Evolutionary conservation across 2,797 vertebrate genomes (phyloP).

Genomic region (Sebastes dallii): DNA sequence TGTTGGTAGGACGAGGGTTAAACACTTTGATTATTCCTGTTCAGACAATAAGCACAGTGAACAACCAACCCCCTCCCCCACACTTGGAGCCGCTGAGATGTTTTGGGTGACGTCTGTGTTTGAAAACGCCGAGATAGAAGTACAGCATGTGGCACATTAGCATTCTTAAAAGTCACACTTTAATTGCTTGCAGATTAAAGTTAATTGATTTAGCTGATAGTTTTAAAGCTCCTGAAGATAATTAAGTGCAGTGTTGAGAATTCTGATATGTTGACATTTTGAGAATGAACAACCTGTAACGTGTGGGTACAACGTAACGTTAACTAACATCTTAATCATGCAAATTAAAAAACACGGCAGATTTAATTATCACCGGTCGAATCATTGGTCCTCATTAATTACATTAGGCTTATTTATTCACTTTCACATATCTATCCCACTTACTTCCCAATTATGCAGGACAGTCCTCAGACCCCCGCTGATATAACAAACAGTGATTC

Average conservation of each 20-base stretch:
- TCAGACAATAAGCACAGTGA: not conserved
- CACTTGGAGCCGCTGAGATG: not conserved
- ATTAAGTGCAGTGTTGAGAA: constrained; percentile 82
- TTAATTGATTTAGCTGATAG: constrained; percentile 83
- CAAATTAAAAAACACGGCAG: constrained; percentile 81
- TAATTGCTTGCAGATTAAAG: constrained; percentile 83
- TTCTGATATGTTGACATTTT: constrained; percentile 87
- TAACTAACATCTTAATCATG: constrained; percentile 84
- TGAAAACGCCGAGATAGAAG: constrained; percentile 17
- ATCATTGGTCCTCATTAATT: constrained; percentile 82
- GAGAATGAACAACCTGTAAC: constrained; percentile 82
- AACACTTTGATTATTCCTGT: not conserved
- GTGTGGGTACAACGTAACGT: constrained; percentile 71
- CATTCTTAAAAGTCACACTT: constrained; percentile 81
- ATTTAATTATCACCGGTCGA: constrained; percentile 82
- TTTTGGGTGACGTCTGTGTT: constrained; percentile 4
- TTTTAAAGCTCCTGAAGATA: constrained; percentile 81
- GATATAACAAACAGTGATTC: constrained; percentile 71
- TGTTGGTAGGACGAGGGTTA: not conserved
- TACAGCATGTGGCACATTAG: constrained; percentile 70
- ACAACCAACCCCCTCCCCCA: not conserved
- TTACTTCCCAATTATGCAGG: constrained; percentile 78
- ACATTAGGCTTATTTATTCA: constrained; percentile 79
- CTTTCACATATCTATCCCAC: constrained; percentile 76
- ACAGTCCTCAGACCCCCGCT: constrained; percentile 71